Conservation (phyloP, 2,113 vertebrate species). For the Rhizomys pruinosus region DNA sequence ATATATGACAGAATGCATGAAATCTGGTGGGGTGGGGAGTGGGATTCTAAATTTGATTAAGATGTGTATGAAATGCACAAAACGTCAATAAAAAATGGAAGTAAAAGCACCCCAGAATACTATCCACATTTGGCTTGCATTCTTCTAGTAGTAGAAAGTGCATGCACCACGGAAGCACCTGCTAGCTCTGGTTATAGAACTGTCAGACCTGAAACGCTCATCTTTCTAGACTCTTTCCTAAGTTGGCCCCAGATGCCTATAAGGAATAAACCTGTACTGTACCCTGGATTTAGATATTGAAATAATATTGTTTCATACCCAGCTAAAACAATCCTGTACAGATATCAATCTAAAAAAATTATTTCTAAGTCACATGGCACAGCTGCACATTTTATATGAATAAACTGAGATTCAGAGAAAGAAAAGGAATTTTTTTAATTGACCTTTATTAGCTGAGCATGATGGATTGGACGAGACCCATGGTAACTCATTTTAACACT, state of each 20-base stretch:
- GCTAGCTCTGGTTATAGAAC: background rate
- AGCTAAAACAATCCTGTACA: background rate
- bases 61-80: no score
- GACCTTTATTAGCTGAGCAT: background rate
- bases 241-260: background rate
- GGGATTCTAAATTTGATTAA: no score
- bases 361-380: background rate
- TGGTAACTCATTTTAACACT: background rate
- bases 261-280: background rate
- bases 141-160: background rate
- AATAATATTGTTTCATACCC: background rate
- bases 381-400: background rate
- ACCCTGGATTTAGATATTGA: background rate
- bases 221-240: background rate
- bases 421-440: background rate
- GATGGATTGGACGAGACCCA: accelerated
- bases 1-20: no score
- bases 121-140: background rate
- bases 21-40: no score
- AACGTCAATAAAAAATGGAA: no score
- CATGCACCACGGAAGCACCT: background rate
- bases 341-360: background rate
- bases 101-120: background rate
- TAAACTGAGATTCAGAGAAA: background rate
- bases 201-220: background rate